These are phyloP conservation scores for Napeogenes inachia DNA, from an alignment of 2,888 invertebrate species.

Conservation along the genomic window DNA sequence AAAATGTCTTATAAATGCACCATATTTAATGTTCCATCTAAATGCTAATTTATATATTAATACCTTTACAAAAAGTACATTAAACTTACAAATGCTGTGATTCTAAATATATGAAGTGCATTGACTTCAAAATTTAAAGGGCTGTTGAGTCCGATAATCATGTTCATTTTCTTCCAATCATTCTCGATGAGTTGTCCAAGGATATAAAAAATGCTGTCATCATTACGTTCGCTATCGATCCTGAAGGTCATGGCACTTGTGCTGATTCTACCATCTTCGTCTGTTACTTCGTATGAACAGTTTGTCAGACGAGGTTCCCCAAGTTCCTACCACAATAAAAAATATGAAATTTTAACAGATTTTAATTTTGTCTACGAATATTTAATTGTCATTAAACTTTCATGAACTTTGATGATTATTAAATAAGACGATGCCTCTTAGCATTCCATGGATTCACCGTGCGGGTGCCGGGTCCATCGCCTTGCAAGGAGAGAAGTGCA, in stretches of 20 bases:
- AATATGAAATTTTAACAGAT: constrained; percentile 4
- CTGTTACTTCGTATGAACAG: constrained; percentile 60
- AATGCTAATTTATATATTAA: no score
- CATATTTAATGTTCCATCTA: not conserved
- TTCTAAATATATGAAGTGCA: constrained; percentile 74
- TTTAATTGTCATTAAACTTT: no score
- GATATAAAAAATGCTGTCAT: constrained; percentile 58
- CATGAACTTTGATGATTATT: no score
- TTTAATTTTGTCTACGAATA: no score
- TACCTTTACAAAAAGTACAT: not conserved
- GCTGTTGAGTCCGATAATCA: constrained; percentile 49
- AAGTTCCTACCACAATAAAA: constrained; percentile 54
- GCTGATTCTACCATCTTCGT: constrained; percentile 65
- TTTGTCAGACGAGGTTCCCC: constrained; percentile 50
- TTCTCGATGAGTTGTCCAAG: constrained; percentile 39
- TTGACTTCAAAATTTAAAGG: constrained; percentile 66
- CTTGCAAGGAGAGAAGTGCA: no score
- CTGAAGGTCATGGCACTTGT: constrained; percentile 60
- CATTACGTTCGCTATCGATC: constrained; percentile 58
- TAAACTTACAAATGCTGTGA: constrained; percentile 72
- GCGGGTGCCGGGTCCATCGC: no score
- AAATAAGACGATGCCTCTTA: no score
- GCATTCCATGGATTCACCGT: no score
- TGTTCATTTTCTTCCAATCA: constrained; percentile 52
- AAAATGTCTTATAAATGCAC: not conserved